These are phyloP conservation scores for Drosophila arawakana DNA, from an alignment of 1,140 invertebrate species.

Conservation along the genomic window DNA sequence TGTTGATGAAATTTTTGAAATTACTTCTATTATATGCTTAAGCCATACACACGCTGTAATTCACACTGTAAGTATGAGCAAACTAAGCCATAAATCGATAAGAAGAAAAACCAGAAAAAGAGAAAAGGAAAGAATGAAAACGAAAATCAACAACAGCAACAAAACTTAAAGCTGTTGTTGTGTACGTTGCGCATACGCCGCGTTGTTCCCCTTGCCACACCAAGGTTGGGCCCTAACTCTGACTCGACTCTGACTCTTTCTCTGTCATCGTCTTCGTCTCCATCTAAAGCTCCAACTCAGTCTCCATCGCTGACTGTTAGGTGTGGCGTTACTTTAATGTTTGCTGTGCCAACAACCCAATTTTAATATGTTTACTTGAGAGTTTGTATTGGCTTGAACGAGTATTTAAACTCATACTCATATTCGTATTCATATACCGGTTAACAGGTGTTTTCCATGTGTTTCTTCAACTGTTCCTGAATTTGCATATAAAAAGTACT, in stretches of 20 bases:
- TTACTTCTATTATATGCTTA: slow-evolving; percentile 12
- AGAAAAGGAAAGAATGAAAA: not conserved
- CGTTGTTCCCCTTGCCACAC: not conserved
- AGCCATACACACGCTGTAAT: slow-evolving; percentile 6
- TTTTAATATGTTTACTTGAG: slow-evolving; percentile 50
- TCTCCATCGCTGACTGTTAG: not conserved
- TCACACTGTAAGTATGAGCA: not conserved
- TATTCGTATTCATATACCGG: not conserved
- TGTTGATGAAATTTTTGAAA: not conserved
- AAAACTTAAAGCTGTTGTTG: slow-evolving; percentile 23
- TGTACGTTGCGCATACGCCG: slow-evolving; percentile 11
- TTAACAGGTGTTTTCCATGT: slow-evolving; percentile 23
- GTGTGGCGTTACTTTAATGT: slow-evolving; percentile 34
- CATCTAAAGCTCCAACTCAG: not conserved
- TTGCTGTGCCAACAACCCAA: slow-evolving; percentile 45
- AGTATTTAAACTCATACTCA: slow-evolving; percentile 2
- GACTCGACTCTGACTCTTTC: not conserved
- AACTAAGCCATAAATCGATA: slow-evolving; percentile 35
- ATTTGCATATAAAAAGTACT: slow-evolving; percentile 22
- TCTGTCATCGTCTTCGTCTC: not conserved
- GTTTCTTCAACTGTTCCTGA: not conserved
- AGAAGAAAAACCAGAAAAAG: not conserved
- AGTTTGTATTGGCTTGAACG: slow-evolving; percentile 24
- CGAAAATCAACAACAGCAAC: not conserved
- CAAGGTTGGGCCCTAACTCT: not conserved